Evolutionary conservation across 2,113 vertebrate genomes (phyloP).

Genomic region (Girardinichthys multiradiatus): DNA sequence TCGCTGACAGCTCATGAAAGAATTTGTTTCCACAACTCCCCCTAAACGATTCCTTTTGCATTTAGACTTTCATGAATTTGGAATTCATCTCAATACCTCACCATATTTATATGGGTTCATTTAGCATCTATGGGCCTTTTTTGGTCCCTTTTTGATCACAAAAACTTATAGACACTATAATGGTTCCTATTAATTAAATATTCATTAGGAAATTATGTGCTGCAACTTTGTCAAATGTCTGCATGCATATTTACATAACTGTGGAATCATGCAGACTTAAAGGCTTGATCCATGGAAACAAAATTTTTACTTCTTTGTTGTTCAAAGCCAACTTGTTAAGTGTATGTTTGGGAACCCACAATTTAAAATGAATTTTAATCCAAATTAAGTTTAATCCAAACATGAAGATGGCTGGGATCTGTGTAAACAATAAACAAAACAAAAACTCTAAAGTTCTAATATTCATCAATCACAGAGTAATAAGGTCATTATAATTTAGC

Average conservation of each 20-base stretch:
- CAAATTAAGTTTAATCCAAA: constrained; percentile 27
- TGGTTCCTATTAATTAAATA: background rate
- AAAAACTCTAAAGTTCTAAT: constrained; percentile 45
- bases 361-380: constrained; percentile 13
- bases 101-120: constrained; percentile 47
- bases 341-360: constrained; percentile 14
- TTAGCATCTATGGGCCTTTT: background rate
- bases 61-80: constrained; percentile 44
- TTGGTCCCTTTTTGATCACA: background rate
- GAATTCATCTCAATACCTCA: constrained; percentile 44
- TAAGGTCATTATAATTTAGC: constrained; percentile 20
- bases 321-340: constrained; percentile 15
- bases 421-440: constrained; percentile 31
- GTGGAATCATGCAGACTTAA: constrained; percentile 26
- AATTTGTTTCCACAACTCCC: constrained; percentile 49
- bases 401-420: constrained; percentile 55
- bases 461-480: constrained; percentile 29
- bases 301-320: constrained; percentile 11
- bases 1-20: constrained; percentile 52
- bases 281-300: constrained; percentile 15
- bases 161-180: background rate
- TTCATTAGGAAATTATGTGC: background rate
- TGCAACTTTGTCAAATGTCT: constrained; percentile 23
- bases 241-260: constrained; percentile 26
- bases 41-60: constrained; percentile 60